These are phyloP conservation scores for Isurus oxyrinchus DNA, from an alignment of 2,113 vertebrate species.

Conservation along the genomic window DNA sequence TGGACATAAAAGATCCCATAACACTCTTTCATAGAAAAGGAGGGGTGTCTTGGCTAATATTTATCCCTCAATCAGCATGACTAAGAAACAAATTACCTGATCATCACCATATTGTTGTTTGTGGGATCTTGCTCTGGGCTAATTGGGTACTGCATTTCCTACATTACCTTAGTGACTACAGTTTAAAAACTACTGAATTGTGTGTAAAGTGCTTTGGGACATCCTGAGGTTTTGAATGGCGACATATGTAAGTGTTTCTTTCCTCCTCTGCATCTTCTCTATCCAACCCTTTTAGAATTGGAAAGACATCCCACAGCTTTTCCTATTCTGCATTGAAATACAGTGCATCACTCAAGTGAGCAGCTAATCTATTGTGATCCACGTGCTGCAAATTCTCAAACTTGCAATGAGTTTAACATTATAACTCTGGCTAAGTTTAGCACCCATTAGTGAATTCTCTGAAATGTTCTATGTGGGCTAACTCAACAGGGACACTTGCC, in stretches of 20 bases:
- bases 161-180: neutral
- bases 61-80: neutral
- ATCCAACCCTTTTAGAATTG: neutral
- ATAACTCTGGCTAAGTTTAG: conserved; percentile 7
- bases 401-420: neutral
- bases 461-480: neutral
- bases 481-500: neutral
- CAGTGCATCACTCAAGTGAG: neutral
- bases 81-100: neutral
- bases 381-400: neutral
- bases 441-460: neutral
- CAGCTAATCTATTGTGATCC: neutral
- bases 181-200: neutral
- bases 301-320: neutral
- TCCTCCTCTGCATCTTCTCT: neutral
- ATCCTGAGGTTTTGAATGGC: neutral
- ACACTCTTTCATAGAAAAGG: neutral
- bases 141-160: neutral
- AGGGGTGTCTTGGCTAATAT: neutral
- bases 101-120: neutral
- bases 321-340: neutral
- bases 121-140: neutral
- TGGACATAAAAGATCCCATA: neutral
- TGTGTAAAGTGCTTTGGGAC: neutral
- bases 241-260: neutral